Evolutionary conservation across 2,888 invertebrate genomes (phyloP), one percentile per base, ranked within the genome.

Genomic region (Plebejus melissa): DNA sequence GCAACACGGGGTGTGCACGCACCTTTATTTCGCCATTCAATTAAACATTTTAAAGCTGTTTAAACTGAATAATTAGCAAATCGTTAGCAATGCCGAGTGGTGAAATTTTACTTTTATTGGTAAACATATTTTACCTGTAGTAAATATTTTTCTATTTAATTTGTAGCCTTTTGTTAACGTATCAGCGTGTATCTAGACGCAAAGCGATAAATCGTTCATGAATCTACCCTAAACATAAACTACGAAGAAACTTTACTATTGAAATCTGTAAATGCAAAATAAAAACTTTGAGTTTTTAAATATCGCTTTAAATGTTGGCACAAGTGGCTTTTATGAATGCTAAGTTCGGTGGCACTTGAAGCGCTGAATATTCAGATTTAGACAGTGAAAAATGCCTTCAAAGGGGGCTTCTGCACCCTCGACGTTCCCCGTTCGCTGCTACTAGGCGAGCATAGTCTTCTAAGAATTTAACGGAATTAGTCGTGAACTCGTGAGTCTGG

Each of bases 401-500:
- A 72, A 70, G 80, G 80, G 79, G 76, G 78, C 77, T 75, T 77
- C 77, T 76, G 87, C 87, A 85, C 87, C 89, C 85, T 72, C 54
- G 86, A 86, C 90, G 89, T 90, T 90, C 90, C 87, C 89, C 89
- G 89, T 90, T 87, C 82, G 82, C 79, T 80, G 84, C 87, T 88
- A 90, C 91, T 87, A 91, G 91, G 90, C 88, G 83, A 87, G 87
- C 90, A 92, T 90, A 90, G 87, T 82, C 83, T 86, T 83, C 85
- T 84, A 88, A 90, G 91, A 92, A 91, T 93, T 93, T 91, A 93
- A 92, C 91, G 90, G 91, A 93, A 93, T 93, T 93, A 92, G 91
- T 90, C 87, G 88, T 85, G 84, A 86, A 92, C 90, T 90, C 87
- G 88, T 85, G 84, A 86, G 83, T 79, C 75, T 75, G 82, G 83